Evolutionary conservation across 2,888 invertebrate species (phyloP).

Genomic region (Philhelius pedissequus): DNA sequence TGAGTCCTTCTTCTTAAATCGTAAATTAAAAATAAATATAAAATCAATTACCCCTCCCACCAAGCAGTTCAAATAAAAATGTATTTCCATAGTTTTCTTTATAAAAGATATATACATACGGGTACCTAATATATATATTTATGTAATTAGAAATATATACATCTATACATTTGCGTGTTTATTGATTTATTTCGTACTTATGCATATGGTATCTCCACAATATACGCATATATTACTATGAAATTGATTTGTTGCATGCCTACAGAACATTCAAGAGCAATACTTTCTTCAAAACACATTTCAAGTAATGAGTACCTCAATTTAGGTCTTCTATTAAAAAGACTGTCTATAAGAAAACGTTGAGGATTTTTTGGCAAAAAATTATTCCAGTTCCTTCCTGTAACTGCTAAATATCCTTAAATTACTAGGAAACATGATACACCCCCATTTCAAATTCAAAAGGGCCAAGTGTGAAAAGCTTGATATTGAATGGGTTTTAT

Average conservation of each 20-base stretch:
- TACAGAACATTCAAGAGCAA: neutral
- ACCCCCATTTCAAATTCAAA: neutral
- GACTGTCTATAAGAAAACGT: neutral
- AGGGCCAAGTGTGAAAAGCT: neutral
- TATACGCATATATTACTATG: constrained; percentile 7
- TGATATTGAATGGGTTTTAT: neutral
- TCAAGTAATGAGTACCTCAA: constrained; percentile 5
- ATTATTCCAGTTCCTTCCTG: neutral
- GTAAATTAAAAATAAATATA: neutral
- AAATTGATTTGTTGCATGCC: constrained; percentile 51
- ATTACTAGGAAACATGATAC: constrained; percentile 7
- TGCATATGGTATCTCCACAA: neutral
- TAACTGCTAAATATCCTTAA: neutral
- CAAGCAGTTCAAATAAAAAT: neutral
- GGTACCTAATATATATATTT: neutral
- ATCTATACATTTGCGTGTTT: neutral
- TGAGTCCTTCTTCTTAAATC: too few relatives aligned
- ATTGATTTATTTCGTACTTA: neutral
- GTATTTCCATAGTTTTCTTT: neutral
- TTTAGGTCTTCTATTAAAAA: neutral
- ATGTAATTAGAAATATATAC: neutral
- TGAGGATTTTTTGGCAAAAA: neutral
- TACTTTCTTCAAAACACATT: constrained; percentile 3
- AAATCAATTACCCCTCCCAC: constrained; percentile 36
- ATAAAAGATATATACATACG: neutral